These are phyloP conservation scores for Tuta absoluta DNA, from an alignment of 2,888 invertebrate genomes.

Conservation along the genomic window DNA sequence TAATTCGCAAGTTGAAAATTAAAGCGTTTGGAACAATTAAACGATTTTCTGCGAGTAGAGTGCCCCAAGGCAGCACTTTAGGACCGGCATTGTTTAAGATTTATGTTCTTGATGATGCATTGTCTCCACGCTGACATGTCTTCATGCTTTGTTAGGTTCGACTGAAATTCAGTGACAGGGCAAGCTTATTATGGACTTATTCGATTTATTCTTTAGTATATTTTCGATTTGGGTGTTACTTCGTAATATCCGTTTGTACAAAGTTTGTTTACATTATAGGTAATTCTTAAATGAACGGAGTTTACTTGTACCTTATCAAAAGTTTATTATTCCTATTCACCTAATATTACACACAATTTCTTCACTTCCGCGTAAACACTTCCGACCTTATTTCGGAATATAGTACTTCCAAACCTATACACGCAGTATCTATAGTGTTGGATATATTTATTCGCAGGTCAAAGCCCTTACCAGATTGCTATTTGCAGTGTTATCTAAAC, in stretches of 20 bases:
- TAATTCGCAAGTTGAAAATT: slow-evolving; percentile 9
- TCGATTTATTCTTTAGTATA: too few relatives aligned
- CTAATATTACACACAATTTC: neutral
- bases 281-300: too few relatives aligned
- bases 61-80: neutral
- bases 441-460: slow-evolving; percentile 27
- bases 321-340: neutral
- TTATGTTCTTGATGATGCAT: slow-evolving; percentile 12
- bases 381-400: slow-evolving; percentile 13
- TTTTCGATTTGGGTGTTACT: too few relatives aligned
- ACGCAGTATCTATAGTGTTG: neutral
- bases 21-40: slow-evolving; percentile 7
- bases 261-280: too few relatives aligned
- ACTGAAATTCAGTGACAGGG: neutral
- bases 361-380: slow-evolving; percentile 1
- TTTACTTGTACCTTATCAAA: neutral
- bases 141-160: slow-evolving; percentile 10
- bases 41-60: neutral
- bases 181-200: too few relatives aligned
- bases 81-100: slow-evolving; percentile 8
- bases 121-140: slow-evolving; percentile 7
- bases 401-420: neutral
- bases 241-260: too few relatives aligned
- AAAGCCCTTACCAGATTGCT: slow-evolving; percentile 25
- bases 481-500: slow-evolving; percentile 28